Base-by-base conservation (phyloP, 1,140 invertebrate species). In the Piezodorus guildinii region DNA sequence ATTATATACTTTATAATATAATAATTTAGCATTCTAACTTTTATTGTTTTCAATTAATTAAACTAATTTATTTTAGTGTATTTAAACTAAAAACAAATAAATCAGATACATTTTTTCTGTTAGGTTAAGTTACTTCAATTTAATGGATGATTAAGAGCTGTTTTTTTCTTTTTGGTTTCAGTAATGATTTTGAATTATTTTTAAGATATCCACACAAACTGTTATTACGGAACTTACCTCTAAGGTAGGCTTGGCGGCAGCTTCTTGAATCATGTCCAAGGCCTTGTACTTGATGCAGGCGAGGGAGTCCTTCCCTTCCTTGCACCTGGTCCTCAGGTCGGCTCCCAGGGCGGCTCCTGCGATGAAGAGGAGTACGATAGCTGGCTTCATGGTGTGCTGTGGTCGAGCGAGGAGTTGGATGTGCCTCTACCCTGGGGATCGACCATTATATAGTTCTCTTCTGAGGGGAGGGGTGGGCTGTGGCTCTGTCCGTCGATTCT, bases 211-310 rank as follows among this genome's bases (percentile, higher is more conserved):
- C 27, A 4, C 27, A 8, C 27, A 30, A 30, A 30, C 8, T 3
- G 8, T 8, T 3, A 30, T 8, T 30, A 30, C 8, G n/a, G 14
- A n/a, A 71, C 72, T 73, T 77, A 85, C 87, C 81, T 87, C 82
- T 74, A 83, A 86, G 64, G 79, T 82, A 69, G 89, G 87, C 74
- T 87, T 87, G 72, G 83, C 83, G 74, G 88, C 81, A 68, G 89
- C 80, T 71, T 82, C 82, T 72, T 89, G 85, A 69, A 90, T 75
- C 56, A 90, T 79, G 60, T 84, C 83, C 73, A 88, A 82, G 56
- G 87, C 82, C 71, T 87, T 87, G 75, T 83, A 87, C 74, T 90
- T 89, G 74, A 90, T 84, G 75, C 87, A 90, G 25, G 86, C 81
- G 49, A 88, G 80, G 9, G 86, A 84, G 71, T 90, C 87, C 70